Base-by-base conservation (phyloP, 2,797 vertebrate species). In the Acanthopagrus latus region DNA sequence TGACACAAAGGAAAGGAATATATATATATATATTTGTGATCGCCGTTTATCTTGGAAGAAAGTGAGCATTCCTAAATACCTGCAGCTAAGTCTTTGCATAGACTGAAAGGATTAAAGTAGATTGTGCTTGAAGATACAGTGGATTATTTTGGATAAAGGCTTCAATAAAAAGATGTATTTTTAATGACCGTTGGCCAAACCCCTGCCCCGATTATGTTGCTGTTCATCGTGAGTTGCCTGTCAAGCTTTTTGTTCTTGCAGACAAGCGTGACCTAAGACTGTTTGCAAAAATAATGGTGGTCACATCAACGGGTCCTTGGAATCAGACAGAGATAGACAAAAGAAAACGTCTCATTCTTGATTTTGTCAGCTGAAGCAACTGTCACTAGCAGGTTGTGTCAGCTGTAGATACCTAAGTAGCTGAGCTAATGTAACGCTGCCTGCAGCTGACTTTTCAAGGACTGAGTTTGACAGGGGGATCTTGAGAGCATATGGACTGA, bases 1-100 rank as follows among this genome's bases (percentile, higher is more conserved):
- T 84, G 89, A 80, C 90, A 82, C 71, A 84, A 83, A 76, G 62
- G 73, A 82, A 84, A 74, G 33, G 48, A 81, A 90, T 81, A 86
- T 64, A 73, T 74, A 62, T 62, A 62, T 62, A 52, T 68, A 43
- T 58, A 66, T 52, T 54, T 78, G 81, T 73, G 81, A 80, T 82
- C 50, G n/a, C 64, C 20, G 44, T 71, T 79, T 73, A 62, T 76
- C 64, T 21, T 17, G 33, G 67, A 70, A 23, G 59, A 71, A 78
- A 71, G 43, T 18, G 60, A 41, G 78, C 74, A 50, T 16, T 25
- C 54, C 33, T 78, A 72, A 88, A 80, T 71, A 72, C 57, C 54
- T 83, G 60, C 33, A 14, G 67, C 58, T 52, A 0, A 33, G 64
- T 14, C 38, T 66, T 78, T 73, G 72, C 56, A 64, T 76, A 50